Evolutionary conservation across 2,888 invertebrate species (phyloP).

Genomic region (Oegoconia quadripuncta): DNA sequence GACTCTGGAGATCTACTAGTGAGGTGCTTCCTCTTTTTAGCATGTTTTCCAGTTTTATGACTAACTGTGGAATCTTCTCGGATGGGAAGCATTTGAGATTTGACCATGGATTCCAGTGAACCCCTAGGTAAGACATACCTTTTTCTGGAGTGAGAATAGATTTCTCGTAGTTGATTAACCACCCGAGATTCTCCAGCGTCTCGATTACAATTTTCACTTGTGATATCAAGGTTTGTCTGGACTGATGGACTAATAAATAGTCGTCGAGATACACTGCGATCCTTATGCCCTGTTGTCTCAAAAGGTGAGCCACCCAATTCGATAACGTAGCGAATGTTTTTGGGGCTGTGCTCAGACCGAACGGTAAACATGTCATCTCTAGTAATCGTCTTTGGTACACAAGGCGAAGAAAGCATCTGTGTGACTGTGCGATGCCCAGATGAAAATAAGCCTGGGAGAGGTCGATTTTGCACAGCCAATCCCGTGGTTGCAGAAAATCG

Average conservation of each 20-base stretch:
- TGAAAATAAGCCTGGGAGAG: slow-evolving; percentile 26
- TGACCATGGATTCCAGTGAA: slow-evolving; percentile 17
- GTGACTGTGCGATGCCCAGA: slow-evolving; percentile 15
- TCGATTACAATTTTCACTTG: slow-evolving; percentile 12
- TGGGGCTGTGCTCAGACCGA: slow-evolving; percentile 28
- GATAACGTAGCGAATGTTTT: slow-evolving; percentile 20
- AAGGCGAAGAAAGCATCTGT: slow-evolving; percentile 24
- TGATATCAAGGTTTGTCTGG: slow-evolving; percentile 4
- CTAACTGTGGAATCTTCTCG: too few species aligned
- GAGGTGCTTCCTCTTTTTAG: neutral
- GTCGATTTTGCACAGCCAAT: slow-evolving; percentile 27
- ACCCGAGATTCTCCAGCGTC: slow-evolving; percentile 12
- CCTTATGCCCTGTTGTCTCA: slow-evolving; percentile 14
- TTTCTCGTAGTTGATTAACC: slow-evolving; percentile 18
- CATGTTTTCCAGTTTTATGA: neutral
- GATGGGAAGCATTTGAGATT: slow-evolving; percentile 17
- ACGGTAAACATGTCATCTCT: slow-evolving; percentile 30
- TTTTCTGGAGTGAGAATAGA: slow-evolving; percentile 13
- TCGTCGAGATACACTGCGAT: slow-evolving; percentile 21
- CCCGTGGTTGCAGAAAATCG: slow-evolving; percentile 24
- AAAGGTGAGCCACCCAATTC: slow-evolving; percentile 19
- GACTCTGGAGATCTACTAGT: slow-evolving; percentile 6
- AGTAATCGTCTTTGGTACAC: slow-evolving; percentile 17
- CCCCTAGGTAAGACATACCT: slow-evolving; percentile 14
- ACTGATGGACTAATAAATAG: slow-evolving; percentile 19